phyloP scores from a whole-genome alignment of 1,140 invertebrate genomes.

The Ips typographus region DNA sequence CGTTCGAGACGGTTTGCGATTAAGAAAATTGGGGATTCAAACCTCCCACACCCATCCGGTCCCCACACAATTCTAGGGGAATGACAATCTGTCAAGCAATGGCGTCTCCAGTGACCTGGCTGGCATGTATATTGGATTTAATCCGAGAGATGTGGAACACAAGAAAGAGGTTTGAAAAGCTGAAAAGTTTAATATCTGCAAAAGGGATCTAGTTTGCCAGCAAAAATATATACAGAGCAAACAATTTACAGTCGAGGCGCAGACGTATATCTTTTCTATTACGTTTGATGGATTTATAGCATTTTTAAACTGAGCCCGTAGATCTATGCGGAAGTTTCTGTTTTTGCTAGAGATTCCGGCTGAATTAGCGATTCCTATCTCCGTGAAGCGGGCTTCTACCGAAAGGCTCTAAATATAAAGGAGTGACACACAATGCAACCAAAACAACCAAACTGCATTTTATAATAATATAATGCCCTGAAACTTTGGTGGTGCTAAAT shows the following conservation, averaged over 20 bases:
- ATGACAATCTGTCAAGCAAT: neutral
- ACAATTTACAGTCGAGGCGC: constrained; percentile 31
- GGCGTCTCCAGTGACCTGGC: neutral
- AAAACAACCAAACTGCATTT: constrained; percentile 13
- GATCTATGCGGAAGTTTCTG: constrained; percentile 22
- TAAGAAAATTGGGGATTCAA: neutral
- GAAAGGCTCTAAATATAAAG: no score
- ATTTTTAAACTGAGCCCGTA: constrained; percentile 27
- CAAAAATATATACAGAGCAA: constrained; percentile 34
- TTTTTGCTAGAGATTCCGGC: constrained; percentile 7
- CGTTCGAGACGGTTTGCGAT: neutral
- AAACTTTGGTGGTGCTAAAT: constrained; percentile 18
- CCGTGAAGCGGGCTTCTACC: neutral
- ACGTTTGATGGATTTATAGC: constrained; percentile 34
- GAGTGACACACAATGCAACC: neutral
- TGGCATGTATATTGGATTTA: neutral
- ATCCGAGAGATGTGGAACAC: constrained; percentile 9
- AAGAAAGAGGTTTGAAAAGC: constrained; percentile 14
- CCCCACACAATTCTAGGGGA: neutral
- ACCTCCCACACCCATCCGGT: neutral
- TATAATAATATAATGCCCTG: constrained; percentile 9
- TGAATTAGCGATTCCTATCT: constrained; percentile 24
- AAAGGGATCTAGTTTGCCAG: constrained; percentile 29
- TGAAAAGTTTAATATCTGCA: constrained; percentile 27
- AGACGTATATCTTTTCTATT: constrained; percentile 37